Evolutionary conservation across 2,888 invertebrate genomes (phyloP).

Genomic region (Exephanes ischioxanthus): DNA sequence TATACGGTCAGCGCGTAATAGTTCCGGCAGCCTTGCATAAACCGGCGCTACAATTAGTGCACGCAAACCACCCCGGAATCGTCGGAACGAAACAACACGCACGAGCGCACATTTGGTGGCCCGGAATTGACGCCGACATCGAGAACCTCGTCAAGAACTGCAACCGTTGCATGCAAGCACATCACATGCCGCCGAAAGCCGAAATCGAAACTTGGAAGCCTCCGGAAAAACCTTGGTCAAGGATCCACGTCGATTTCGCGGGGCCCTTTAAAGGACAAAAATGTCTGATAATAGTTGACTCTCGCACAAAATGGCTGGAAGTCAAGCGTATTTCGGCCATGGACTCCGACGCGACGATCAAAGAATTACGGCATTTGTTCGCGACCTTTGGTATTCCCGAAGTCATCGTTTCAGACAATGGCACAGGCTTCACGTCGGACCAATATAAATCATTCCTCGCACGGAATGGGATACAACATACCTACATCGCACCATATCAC

Average conservation of each 20-base stretch:
- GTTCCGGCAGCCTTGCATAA: constrained; percentile 17
- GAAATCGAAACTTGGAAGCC: constrained; percentile 53
- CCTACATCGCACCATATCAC: not conserved
- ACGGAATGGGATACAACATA: no score
- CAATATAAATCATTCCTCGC: no score
- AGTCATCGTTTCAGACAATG: not conserved
- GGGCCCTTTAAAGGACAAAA: constrained; percentile 66
- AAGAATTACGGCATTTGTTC: not conserved
- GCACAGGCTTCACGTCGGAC: not conserved
- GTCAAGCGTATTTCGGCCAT: constrained; percentile 27
- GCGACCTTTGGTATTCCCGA: no score
- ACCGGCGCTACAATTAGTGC: constrained; percentile 25
- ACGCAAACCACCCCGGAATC: constrained; percentile 54
- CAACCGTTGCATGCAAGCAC: not conserved
- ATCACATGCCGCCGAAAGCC: constrained; percentile 45
- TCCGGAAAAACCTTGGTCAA: constrained; percentile 64
- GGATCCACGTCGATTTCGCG: constrained; percentile 69
- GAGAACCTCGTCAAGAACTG: constrained; percentile 51
- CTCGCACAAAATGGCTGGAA: constrained; percentile 70
- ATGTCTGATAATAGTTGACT: constrained; percentile 71
- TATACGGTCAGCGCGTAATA: constrained; percentile 23
- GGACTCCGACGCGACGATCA: not conserved
- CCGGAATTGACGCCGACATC: constrained; percentile 48
- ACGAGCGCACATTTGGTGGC: constrained; percentile 43
- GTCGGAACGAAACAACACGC: constrained; percentile 22